Percentiles rank a stretch among this genome's conserved stretches.
Conservation (phyloP, 1,140 invertebrate species). For the Pogonomyrmex barbatus region DNA sequence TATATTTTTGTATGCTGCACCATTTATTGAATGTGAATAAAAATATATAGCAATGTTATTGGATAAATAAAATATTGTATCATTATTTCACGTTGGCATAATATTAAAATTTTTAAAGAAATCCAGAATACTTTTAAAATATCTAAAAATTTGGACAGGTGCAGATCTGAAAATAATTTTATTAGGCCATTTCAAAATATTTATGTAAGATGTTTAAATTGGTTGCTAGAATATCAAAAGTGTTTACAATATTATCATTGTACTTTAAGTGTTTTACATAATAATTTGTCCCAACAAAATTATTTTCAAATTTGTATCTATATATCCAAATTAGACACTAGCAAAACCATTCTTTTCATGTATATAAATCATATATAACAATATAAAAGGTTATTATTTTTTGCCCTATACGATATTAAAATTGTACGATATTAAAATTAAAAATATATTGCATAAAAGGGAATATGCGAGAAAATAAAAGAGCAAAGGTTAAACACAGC, state of each 20-base stretch:
- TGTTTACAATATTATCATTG: too few relatives aligned
- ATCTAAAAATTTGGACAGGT: too few relatives aligned
- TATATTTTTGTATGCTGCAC: constrained; percentile 76
- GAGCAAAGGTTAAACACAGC: background rate
- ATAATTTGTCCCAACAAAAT: too few relatives aligned
- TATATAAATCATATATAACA: background rate
- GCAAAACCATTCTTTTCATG: too few relatives aligned
- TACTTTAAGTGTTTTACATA: too few relatives aligned
- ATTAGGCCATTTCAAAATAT: too few relatives aligned
- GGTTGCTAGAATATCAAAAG: too few relatives aligned
- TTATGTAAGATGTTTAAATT: too few relatives aligned
- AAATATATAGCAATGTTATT: constrained; percentile 26
- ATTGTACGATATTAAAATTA: background rate
- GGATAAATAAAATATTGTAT: background rate
- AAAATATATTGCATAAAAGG: constrained; percentile 5
- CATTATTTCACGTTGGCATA: background rate
- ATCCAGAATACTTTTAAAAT: too few relatives aligned
- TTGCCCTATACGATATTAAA: background rate
- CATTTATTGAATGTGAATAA: constrained; percentile 54
- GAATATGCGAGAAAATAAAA: background rate
- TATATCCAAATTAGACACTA: too few relatives aligned
- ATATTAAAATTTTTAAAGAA: background rate
- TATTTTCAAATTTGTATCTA: too few relatives aligned
- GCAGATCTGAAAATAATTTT: too few relatives aligned
- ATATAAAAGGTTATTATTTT: background rate